Evolutionary conservation across 2,113 vertebrate species (phyloP), one percentile per base, ranked within the genome.

Genomic region (Lepisosteus osseus): DNA sequence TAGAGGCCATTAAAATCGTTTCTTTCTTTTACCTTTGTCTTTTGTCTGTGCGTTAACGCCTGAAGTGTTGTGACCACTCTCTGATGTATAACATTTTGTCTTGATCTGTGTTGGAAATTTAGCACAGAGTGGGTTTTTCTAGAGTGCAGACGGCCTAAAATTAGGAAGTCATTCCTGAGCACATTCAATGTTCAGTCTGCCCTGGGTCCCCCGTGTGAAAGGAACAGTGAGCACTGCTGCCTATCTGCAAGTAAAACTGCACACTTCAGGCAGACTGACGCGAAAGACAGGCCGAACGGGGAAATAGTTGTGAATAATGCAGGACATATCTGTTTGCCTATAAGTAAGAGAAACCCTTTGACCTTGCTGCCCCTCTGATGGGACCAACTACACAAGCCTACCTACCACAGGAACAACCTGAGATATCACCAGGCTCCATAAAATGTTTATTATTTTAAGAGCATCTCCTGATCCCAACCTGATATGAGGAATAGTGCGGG

Each of bases 341-440:
- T 76, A 81, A 76, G 87, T 85, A 87, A 87, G 78, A 86, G 68
- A 86, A 89, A 82, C 82, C 80, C 72, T 88, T 86, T 88, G 85
- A 90, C 88, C 90, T 88, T 85, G 73, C 13, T 71, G 65, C 67
- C 43, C 75, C 61, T 74, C 41, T 6, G 17, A 63, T 43, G 13
- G 76, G 65, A 77, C 63, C 59, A 65, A 54, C 12, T 44, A 15
- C 56, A 44, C 68, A 64, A 64, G 68, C 67, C 72, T 51, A 17
- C n/a, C 62, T 14, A 42, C 67, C 55, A 66, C 66, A 76, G 74
- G 70, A 76, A 54, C 47, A 68, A 71, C 72, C 78, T 79, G 68
- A 69, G 78, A 77, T 75, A 86, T 81, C 85, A 89, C 83, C 86
- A 86, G 83, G 45, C 29, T 29, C 41, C 68, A 61, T 42, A 84